A percentile compares a stretch with the other conserved stretches of the same genome.
These are phyloP conservation scores for Trididemnum nubilum DNA, from an alignment of 23 tunicate species.

Conservation along the genomic window DNA sequence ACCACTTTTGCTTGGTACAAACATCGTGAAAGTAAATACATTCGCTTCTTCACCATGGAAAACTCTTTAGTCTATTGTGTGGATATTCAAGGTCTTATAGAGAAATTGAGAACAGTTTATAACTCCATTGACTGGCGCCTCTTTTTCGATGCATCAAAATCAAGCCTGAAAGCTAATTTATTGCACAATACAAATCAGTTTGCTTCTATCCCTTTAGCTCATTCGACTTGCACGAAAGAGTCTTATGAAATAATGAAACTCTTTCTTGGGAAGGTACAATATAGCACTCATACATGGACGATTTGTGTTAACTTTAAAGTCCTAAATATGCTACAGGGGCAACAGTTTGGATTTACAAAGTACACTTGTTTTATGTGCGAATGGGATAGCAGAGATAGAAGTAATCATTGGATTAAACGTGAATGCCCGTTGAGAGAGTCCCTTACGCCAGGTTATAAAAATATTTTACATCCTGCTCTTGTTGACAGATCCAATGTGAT, in stretches of 20 bases:
- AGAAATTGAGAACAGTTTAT: no score
- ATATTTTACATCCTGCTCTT: slow-evolving; percentile 40
- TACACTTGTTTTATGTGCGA: slow-evolving; percentile 43
- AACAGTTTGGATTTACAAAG: slow-evolving; percentile 42
- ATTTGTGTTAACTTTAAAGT: no score
- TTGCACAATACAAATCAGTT: slow-evolving; percentile 37
- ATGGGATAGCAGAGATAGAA: slow-evolving; percentile 31
- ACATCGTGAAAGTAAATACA: no score
- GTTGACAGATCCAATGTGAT: no score
- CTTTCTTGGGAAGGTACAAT: slow-evolving; percentile 30
- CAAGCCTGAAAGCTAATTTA: slow-evolving; percentile 41
- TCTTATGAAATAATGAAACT: slow-evolving; percentile 42
- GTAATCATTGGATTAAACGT: slow-evolving; percentile 46
- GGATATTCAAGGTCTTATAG: no score
- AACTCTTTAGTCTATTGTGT: no score
- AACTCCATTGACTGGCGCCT: no score
- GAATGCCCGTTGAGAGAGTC: slow-evolving; percentile 37
- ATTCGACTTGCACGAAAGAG: no score
- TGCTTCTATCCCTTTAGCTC: no score
- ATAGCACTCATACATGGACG: slow-evolving; percentile 29
- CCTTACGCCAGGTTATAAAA: slow-evolving; percentile 23
- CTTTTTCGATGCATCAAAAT: no score
- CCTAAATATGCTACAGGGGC: no score
- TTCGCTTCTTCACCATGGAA: no score
- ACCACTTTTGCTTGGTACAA: slow-evolving; percentile 52